Base-by-base conservation (phyloP, 2,113 vertebrate species). In the Petrocephalus zakoni region DNA sequence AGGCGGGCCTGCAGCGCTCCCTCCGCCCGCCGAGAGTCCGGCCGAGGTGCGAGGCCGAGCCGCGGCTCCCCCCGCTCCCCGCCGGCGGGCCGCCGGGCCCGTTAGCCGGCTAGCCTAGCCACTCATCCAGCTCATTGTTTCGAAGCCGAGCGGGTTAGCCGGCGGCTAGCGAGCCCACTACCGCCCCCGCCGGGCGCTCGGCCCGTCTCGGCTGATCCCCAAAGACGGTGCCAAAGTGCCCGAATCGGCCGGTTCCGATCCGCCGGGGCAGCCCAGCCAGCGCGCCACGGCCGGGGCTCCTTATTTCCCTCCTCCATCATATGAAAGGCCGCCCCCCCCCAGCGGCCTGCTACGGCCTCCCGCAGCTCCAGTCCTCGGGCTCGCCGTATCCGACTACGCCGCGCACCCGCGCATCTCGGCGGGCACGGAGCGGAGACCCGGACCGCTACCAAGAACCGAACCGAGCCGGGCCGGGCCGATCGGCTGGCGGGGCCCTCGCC, bases 311-410 rank as follows among this genome's bases (percentile, higher is more conserved):
- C 34, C 29, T 61, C 49, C 34, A 87, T 84, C 84, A 56, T 82
- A n/a, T 52, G 52, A 55, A 87, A 8, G 51, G 72, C 21, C 51
- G 29, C 34, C 42, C 88, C 92, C 95, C 95, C 92, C 92, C 92
- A 93, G 91, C 94, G 93, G 92, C 92, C 93, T 91, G 90, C 83
- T 10, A 84, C 90, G 90, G 94, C 94, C 95, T 94, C 96, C 34
- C 21, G 34, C 53, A 46, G 34, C 37, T 34, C 21, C 17, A 95
- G 97, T 96, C 97, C 96, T 94, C 96, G 97, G 96, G 96, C 97
- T 98, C 91, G 96, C 96, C 96, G 97, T 93, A 95, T 96, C 94
- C 95, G 95, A 94, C 96, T 95, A 95, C 96, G 96, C 97, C 96
- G 95, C 95, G 95, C 97, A 96, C 97, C 97, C 96, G 95, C 96